A percentile compares a stretch with the other conserved stretches of the same genome.
phyloP scores from a whole-genome alignment of 2,888 invertebrate genomes.

The Escarpia spicata region DNA sequence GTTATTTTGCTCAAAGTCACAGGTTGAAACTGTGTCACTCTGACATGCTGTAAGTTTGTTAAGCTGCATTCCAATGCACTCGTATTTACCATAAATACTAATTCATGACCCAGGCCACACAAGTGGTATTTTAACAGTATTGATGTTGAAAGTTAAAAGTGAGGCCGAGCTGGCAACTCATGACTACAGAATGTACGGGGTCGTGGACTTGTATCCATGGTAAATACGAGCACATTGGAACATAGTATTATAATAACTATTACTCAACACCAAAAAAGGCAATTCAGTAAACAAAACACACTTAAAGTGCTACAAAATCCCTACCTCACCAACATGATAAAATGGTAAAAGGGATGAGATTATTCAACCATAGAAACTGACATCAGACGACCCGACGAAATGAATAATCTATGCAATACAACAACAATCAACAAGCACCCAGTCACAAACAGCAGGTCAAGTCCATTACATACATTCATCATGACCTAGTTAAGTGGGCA shows the following conservation, averaged over 20 bases:
- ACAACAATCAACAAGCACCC: not conserved
- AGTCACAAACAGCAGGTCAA: not conserved
- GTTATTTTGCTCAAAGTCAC: no score
- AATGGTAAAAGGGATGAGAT: not conserved
- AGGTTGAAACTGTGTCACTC: no score
- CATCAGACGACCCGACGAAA: not conserved
- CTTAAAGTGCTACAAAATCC: not conserved
- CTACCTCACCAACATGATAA: not conserved
- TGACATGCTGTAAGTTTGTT: no score
- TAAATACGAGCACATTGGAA: no score
- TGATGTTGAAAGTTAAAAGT: no score
- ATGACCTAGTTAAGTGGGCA: not conserved
- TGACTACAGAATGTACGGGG: no score
- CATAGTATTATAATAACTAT: not conserved
- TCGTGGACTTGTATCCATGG: no score
- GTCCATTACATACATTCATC: not conserved
- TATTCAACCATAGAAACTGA: not conserved
- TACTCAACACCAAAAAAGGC: not conserved
- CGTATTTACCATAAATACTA: no score
- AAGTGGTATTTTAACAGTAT: no score
- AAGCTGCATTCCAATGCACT: no score
- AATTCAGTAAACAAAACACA: not conserved
- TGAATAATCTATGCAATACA: not conserved
- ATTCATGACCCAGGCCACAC: no score
- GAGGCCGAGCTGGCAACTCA: no score